Base-by-base conservation (phyloP, 2,797 vertebrate genomes). In the Fundulus diaphanus region DNA sequence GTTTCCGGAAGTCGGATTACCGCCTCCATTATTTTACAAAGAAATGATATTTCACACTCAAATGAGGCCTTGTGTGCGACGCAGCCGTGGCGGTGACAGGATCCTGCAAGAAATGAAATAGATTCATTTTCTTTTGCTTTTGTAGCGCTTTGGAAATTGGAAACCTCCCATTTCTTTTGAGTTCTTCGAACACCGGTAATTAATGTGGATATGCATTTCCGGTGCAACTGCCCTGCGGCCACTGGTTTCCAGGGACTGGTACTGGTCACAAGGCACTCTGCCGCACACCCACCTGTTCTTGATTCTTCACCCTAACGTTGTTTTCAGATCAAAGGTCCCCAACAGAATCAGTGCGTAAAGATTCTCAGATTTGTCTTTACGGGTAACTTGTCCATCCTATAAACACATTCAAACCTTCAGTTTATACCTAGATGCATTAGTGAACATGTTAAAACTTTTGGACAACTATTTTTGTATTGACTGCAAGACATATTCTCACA, bases 1-100 rank as follows among this genome's bases (percentile, higher is more conserved):
- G 95, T 98, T 97, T 99, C 97, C 96, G 97, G 97, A 98, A 99
- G 97, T 97, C 95, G 97, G 97, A 98, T 99, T 98, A 98, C 93
- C 94, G 92, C 95, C 93, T 96, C 95, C 94, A 93, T 96, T 97
- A 96, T 96, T 97, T 96, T 96, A 96, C 96, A 97, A 97, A 97
- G 96, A 97, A 98, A 97, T 98, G 88, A 98, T 98, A 98, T 97
- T 98, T 97, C 96, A 96, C 96, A 96, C 95, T 96, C 95, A 96
- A 96, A 96, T 87, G 94, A 96, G 93, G 92, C 94, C 93, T 77
- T 63, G 59, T 63, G 92, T 90, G 27, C 33, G 91, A 96, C 84
- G 95, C 74, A 74, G 80, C 66, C 63, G 92, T 89, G 94, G 90
- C 83, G 93, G 88, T 89, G 83, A 88, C 83, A 92, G 84, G 78